Conservation (phyloP, 2,888 invertebrate genomes). For the Arctia plantaginis region DNA sequence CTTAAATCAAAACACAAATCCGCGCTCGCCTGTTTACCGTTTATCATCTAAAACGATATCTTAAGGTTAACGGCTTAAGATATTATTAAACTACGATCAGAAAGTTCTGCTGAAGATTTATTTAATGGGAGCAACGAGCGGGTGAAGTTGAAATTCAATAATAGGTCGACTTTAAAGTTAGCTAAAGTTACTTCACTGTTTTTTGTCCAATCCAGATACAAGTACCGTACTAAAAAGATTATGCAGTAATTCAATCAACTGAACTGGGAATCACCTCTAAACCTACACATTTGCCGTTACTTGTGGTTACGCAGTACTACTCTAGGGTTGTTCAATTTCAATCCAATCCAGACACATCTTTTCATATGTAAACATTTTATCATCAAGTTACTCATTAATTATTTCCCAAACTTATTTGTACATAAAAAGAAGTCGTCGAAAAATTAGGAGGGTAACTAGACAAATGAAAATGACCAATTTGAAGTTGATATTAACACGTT, state of each 20-base stretch:
- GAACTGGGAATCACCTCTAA: not conserved
- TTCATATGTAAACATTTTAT: not conserved
- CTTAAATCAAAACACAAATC: constrained; percentile 10
- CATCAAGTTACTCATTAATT: not conserved
- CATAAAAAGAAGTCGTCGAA: not conserved
- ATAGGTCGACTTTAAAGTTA: constrained; percentile 34
- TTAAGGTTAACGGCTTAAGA: constrained; percentile 25
- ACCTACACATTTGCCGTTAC: not conserved
- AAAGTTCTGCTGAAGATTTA: constrained; percentile 45
- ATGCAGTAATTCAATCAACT: not conserved
- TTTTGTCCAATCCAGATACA: constrained; percentile 30
- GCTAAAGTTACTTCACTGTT: constrained; percentile 38
- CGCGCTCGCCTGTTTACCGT: constrained; percentile 22
- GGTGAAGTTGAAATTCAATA: constrained; percentile 39
- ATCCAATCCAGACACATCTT: not conserved
- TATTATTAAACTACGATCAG: constrained; percentile 45
- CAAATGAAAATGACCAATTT: not conserved
- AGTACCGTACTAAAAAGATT: constrained; percentile 23
- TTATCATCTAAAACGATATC: constrained; percentile 9
- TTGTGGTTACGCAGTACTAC: not conserved
- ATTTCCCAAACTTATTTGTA: too few relatives aligned
- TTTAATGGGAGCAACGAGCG: constrained; percentile 26
- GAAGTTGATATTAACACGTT: not conserved
- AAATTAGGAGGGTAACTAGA: not conserved
- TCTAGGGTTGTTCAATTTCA: not conserved